Evolutionary conservation across 2,797 vertebrate species (phyloP), one percentile per base, ranked within the genome.

Genomic region (Lagocephalus sceleratus): DNA sequence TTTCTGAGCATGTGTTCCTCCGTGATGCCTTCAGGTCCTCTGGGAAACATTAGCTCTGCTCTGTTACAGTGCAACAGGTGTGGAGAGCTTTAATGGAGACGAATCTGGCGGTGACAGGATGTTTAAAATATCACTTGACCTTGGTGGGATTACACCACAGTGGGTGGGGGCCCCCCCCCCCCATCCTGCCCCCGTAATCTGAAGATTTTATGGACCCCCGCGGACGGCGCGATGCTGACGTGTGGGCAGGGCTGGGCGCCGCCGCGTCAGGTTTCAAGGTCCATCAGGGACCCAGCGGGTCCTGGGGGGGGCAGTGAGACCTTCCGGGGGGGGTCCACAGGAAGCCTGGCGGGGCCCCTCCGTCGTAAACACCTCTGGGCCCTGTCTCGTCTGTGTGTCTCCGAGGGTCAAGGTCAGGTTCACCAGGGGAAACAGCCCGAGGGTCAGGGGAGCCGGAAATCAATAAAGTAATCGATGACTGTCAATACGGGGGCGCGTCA

Each of bases 111-210:
- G 69, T 65, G 75, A 69, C 54, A 29, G 47, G 65, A 78, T 75
- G 84, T 85, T n/a, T 73, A 79, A 83, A 85, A 68, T 78, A 84
- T 77, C 75, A 71, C 51, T 51, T 78, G 81, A 81, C 83, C 78
- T 84, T 78, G 73, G 75, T 50, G 72, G 76, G 74, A 81, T 89
- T 87, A 81, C 49, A 38, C 39, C 47, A 66, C 79, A 79, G 82
- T 66, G 59, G 78, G n/a, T n/a, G n/a, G 78, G 71, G 71, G 72
- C 48, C 47, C 47, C 62, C 49, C 60, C 62, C 48, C 3, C 23
- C 57, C 7, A 51, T 48, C 69, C 54, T 56, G 63, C 32, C 53
- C 41, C 9, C 56, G 51, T 60, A 54, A 50, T 57, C 77, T 35
- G 42, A 23, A 47, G 35, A 40, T 65, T 76, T 78, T 81, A 73